phyloP scores from a whole-genome alignment of 2,888 invertebrate genomes.

The Drosophila putrida region DNA sequence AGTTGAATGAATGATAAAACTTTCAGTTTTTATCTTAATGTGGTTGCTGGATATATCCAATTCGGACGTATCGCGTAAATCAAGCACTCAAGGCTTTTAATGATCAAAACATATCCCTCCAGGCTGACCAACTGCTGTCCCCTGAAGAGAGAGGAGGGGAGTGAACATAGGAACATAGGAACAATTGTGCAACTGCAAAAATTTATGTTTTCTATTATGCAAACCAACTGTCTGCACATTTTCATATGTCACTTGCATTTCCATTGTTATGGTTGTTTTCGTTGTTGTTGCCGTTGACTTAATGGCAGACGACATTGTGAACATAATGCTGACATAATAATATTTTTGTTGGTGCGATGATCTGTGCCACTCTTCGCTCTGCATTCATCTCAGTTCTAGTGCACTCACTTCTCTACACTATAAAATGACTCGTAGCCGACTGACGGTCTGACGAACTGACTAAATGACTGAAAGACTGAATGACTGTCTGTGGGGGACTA shows the following conservation, averaged over 20 bases:
- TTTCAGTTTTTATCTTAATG: not conserved
- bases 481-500: conserved; percentile 18
- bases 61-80: conserved; percentile 13
- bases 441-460: conserved; percentile 24
- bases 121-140: conserved; percentile 33
- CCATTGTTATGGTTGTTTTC: conserved; percentile 36
- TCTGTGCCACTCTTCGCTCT: conserved; percentile 46
- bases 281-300: conserved; percentile 62
- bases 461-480: conserved; percentile 29
- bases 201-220: conserved; percentile 75
- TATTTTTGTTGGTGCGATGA: conserved; percentile 72
- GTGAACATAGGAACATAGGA: conserved; percentile 7
- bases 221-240: conserved; percentile 54
- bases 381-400: not conserved
- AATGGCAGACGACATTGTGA: conserved; percentile 78
- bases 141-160: not conserved
- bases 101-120: conserved; percentile 19
- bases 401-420: conserved; percentile 4
- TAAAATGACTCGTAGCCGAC: conserved; percentile 53
- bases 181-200: conserved; percentile 48
- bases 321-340: conserved; percentile 78
- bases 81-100: conserved; percentile 21
- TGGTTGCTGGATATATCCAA: not conserved
- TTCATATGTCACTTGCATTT: conserved; percentile 55
- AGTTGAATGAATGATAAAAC: not conserved